A percentile compares a stretch with the other conserved stretches of the same genome.
These are phyloP conservation scores for Melanerpes formicivorus DNA, from an alignment of 2,113 vertebrate genomes.

Conservation along the genomic window DNA sequence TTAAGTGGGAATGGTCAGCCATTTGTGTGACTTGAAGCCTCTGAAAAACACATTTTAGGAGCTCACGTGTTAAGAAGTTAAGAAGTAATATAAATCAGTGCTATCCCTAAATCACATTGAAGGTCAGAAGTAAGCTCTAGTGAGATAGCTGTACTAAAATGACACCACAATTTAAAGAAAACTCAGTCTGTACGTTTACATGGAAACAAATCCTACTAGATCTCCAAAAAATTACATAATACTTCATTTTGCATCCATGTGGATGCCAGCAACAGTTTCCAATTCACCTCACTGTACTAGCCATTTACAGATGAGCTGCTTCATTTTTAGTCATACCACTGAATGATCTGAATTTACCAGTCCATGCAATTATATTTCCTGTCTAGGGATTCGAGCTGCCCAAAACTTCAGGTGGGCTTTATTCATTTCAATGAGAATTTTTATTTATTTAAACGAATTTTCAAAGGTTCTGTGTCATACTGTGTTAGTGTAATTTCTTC, in stretches of 20 bases:
- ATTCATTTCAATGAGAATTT: neutral
- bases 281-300: neutral
- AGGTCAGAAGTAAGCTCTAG: neutral
- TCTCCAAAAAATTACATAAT: rapidly evolving
- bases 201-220: neutral
- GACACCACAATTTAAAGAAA: neutral
- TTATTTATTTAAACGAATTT: neutral
- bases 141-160: neutral
- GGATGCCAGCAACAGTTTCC: neutral
- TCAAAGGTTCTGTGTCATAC: neutral
- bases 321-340: neutral
- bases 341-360: neutral
- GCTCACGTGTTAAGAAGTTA: neutral
- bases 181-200: neutral
- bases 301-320: neutral
- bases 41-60: neutral
- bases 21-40: neutral
- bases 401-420: neutral
- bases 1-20: neutral
- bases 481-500: neutral
- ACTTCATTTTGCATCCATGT: neutral
- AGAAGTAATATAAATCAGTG: neutral
- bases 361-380: neutral
- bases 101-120: neutral
- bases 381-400: too few species aligned